Conservation (phyloP, 2,888 invertebrate species). For the Ephialtes manifestator region DNA sequence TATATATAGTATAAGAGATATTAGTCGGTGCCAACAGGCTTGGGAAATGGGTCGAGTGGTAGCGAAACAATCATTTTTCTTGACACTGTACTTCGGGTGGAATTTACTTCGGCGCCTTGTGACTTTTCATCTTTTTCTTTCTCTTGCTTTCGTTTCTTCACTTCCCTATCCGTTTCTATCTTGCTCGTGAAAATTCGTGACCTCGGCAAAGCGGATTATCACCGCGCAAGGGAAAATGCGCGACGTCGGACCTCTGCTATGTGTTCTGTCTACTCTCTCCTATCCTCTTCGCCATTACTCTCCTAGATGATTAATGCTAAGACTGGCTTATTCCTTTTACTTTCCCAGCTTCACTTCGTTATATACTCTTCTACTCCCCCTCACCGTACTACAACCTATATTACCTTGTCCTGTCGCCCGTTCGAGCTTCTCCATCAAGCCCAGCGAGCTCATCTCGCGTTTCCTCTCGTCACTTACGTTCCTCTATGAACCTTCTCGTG, state of each 20-base stretch:
- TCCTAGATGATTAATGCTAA: conserved; percentile 63
- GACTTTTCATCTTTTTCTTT: conserved; percentile 57
- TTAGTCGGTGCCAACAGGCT: conserved; percentile 72
- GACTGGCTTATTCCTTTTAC: conserved; percentile 53
- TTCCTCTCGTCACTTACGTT: conserved; percentile 54
- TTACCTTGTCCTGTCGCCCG: conserved; percentile 49
- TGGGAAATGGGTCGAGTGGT: conserved; percentile 73
- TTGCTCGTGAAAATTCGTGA: conserved; percentile 59
- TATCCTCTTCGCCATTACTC: conserved; percentile 31
- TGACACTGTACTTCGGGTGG: conserved; percentile 72
- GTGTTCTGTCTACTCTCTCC: conserved; percentile 16
- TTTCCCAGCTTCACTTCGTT: conserved; percentile 49
- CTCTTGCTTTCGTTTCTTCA: background rate
- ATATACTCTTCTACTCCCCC: conserved; percentile 36
- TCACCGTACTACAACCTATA: conserved; percentile 25
- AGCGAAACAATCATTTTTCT: conserved; percentile 78
- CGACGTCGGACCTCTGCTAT: conserved; percentile 23
- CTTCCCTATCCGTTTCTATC: conserved; percentile 40
- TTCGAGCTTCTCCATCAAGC: conserved; percentile 54
- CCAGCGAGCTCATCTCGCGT: conserved; percentile 31
- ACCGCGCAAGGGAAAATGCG: conserved; percentile 11
- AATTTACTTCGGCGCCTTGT: conserved; percentile 75
- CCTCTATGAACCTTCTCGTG: conserved; percentile 53
- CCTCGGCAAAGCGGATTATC: conserved; percentile 56
- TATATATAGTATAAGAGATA: conserved; percentile 65